phyloP scores from a whole-genome alignment of 2,888 invertebrate species.

The Ichneumon xanthorius region DNA sequence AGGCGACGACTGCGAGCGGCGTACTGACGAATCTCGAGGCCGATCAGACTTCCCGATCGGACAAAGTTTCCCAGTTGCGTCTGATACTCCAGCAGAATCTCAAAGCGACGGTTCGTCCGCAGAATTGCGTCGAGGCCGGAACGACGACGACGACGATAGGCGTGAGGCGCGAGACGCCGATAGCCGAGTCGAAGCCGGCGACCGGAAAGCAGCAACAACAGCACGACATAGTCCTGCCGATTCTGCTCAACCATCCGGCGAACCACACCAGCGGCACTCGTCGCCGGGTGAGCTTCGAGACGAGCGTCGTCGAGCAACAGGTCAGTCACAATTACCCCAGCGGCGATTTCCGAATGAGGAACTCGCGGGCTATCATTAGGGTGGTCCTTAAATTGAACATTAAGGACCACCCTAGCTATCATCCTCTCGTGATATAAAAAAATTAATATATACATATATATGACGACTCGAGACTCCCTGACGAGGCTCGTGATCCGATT shows the following conservation, averaged over 20 bases:
- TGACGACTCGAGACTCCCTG: slow-evolving; percentile 66
- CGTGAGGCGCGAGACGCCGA: slow-evolving; percentile 60
- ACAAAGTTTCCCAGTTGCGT: slow-evolving; percentile 91
- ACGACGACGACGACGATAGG: slow-evolving; percentile 12
- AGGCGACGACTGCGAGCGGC: slow-evolving; percentile 69
- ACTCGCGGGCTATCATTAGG: slow-evolving; percentile 56
- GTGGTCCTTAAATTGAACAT: background rate
- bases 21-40: slow-evolving; percentile 68
- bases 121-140: slow-evolving; percentile 8
- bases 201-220: slow-evolving; percentile 76
- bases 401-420: slow-evolving; percentile 8
- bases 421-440: slow-evolving; percentile 64
- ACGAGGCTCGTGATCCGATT: slow-evolving; percentile 68
- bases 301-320: slow-evolving; percentile 82
- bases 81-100: slow-evolving; percentile 90
- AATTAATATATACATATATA: background rate
- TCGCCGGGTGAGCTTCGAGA: slow-evolving; percentile 87
- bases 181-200: slow-evolving; percentile 51
- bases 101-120: slow-evolving; percentile 83
- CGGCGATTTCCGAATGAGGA: slow-evolving; percentile 61
- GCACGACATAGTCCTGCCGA: slow-evolving; percentile 80
- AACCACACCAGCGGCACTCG: slow-evolving; percentile 80
- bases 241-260: slow-evolving; percentile 79
- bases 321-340: background rate
- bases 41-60: slow-evolving; percentile 85